A percentile compares a stretch with the other conserved stretches of the same genome.
Conservation (phyloP, 2,113 vertebrate species). For the Nestor notabilis region DNA sequence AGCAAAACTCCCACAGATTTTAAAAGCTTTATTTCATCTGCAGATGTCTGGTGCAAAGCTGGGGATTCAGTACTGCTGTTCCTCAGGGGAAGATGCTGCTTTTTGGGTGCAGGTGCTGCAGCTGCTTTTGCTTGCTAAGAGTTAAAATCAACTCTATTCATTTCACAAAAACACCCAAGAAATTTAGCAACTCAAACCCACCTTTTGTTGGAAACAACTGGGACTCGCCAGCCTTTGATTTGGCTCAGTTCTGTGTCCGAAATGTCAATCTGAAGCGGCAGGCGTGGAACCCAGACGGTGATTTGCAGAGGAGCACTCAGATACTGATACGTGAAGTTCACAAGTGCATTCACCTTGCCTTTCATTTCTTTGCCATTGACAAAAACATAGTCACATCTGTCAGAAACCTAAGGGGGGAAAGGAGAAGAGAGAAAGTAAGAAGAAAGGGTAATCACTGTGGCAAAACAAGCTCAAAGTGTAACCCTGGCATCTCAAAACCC, state of each 20-base stretch:
- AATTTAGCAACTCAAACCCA: conserved; percentile 26
- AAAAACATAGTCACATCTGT: conserved; percentile 92
- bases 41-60: neutral
- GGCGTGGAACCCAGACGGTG: conserved; percentile 92
- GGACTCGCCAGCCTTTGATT: conserved; percentile 94
- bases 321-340: conserved; percentile 93
- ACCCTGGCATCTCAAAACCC: neutral
- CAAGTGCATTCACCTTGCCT: conserved; percentile 84
- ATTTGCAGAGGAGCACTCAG: conserved; percentile 87
- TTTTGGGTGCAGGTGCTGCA: neutral
- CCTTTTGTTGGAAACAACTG: conserved; percentile 85
- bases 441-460: neutral
- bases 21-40: neutral
- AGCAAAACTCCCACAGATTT: neutral
- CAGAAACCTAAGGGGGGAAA: conserved; percentile 83
- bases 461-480: neutral
- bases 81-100: neutral
- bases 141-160: neutral
- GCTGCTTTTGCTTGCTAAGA: neutral
- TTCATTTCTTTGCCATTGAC: conserved; percentile 97
- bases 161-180: neutral
- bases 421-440: neutral
- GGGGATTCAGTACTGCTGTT: neutral
- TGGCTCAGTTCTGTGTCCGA: conserved; percentile 95
- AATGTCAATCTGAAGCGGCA: conserved; percentile 95